Base-by-base conservation (phyloP, 2,797 vertebrate species). In the Cottoperca gobio region DNA sequence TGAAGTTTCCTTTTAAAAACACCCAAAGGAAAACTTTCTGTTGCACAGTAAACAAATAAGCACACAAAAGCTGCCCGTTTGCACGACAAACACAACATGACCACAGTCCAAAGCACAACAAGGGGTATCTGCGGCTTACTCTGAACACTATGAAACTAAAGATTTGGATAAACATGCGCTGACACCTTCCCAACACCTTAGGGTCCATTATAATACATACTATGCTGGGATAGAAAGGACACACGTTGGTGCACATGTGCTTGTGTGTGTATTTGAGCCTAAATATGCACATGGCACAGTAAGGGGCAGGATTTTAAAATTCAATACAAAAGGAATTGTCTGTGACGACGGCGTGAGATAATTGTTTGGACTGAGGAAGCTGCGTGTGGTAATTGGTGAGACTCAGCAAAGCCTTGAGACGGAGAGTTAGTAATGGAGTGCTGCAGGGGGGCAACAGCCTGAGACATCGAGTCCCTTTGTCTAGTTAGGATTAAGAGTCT, bases 401-500 rank as follows among this genome's bases (percentile, higher is more conserved):
- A 86, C 83, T 53, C 81, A 86, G 84, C 23, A 40, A 87, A 84
- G 77, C 82, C 60, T 80, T 19, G 65, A 64, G 76, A 83, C 2
- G 53, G 60, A 70, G 86, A 65, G 83, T 78, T 71, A 13, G 83
- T 85, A 66, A 88, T 81, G 67, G 76, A 89, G 81, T 71, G 85
- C 82, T 83, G 86, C 70, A 62, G 84, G 87, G 86, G 88, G 79
- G 78, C 75, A 86, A 60, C 84, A 87, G 85, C 79, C 78, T 50
- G 76, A 88, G 86, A 91, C 86, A 90, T 72, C 79, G 86, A 89
- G 80, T 73, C 82, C 61, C 73, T 89, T 92, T 93, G 92, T 92
- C 86, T 92, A 19, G 31, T 65, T 59, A 14, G 85, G 89, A 92
- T 93, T 91, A 87, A 59, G 74, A 86, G 82, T 91, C 89, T 93